Base-by-base conservation (phyloP, 1,140 invertebrate genomes). In the Zeugodacus cucurbitae region DNA sequence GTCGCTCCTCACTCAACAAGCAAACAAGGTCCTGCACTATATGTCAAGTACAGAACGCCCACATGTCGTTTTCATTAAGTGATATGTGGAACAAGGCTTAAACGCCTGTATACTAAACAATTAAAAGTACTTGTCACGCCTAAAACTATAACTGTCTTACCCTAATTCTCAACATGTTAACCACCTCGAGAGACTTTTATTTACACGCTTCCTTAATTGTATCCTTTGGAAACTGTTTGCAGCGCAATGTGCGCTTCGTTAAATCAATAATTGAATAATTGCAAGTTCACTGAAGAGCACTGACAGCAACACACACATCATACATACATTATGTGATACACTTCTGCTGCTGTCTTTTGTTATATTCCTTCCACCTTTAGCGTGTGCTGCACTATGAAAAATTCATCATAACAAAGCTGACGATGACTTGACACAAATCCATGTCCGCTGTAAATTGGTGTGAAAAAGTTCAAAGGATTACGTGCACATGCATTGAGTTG, bases 381-480 rank as follows among this genome's bases (percentile, higher is more conserved):
- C 41, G 41, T 44, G 74, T 29, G 74, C 74, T 82, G n/a, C 10
- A 48, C 41, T 82, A 41, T 74, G 34, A 41, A 22, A 74, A 74
- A 74, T 34, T 37, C n/a, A 17, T 82, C 22, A 82, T 48, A 48
- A 48, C 74, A 48, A 82, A 48, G 41, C 26, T 48, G 22, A 82
- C 41, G 41, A 82, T 82, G 74, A 82, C 74, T 82, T 82, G 41
- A 82, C 44, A 82, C 26, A 82, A 82, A 82, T 82, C 10, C 74
- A 41, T 48, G 74, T 48, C 74, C 41, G 41, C 3, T 26, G 41
- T 26, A 48, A 82, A 82, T 82, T 82, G n/a, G 74, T 82, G 74
- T 82, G 74, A 82, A 82, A 82, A 82, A 82, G 74, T 82, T 82
- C 74, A 82, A 82, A 48, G 74, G 74, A 82, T 82, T 82, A 82